Conservation (phyloP, 2,797 vertebrate species). For the Silurus aristotelis region DNA sequence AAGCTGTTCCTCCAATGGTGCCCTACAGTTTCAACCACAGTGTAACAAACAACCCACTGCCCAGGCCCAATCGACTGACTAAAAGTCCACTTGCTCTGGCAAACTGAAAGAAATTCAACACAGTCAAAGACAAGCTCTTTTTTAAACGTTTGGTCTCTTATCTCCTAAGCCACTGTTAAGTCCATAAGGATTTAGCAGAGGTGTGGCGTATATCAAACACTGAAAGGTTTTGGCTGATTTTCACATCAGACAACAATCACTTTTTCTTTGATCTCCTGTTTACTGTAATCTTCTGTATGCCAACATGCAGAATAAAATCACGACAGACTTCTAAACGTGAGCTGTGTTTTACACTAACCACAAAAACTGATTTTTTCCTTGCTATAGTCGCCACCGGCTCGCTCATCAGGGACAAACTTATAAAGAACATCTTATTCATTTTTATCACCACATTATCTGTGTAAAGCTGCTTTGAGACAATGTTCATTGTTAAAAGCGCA, state of each 20-base stretch:
- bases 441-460: no score
- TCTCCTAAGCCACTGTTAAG: neutral
- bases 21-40: neutral
- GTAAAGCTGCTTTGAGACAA: no score
- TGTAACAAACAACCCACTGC: neutral
- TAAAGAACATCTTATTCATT: no score
- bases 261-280: slow-evolving; percentile 1
- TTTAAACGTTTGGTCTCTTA: neutral
- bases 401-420: no score
- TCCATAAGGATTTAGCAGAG: neutral
- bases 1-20: neutral
- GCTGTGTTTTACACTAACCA: neutral
- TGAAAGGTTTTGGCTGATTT: neutral
- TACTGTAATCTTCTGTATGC: no score
- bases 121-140: neutral
- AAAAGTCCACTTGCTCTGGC: neutral
- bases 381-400: no score
- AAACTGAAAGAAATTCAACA: neutral
- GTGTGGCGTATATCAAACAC: neutral
- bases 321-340: neutral
- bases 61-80: neutral
- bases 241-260: neutral
- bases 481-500: no score
- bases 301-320: neutral
- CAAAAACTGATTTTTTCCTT: no score